phyloP scores from a whole-genome alignment of 2,888 invertebrate genomes.

The Drosophila neonasuta region DNA sequence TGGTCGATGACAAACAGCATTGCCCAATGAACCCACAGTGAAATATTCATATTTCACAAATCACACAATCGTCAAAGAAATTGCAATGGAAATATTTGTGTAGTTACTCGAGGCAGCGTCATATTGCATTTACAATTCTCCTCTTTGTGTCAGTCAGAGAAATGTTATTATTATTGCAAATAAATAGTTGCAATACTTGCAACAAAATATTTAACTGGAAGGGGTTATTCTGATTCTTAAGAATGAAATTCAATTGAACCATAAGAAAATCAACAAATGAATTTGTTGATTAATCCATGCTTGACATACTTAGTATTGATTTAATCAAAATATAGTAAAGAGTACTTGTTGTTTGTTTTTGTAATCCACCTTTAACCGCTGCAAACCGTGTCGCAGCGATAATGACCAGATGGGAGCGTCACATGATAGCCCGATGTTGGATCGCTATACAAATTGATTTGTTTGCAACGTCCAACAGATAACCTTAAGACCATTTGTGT shows the following conservation, averaged over 20 bases:
- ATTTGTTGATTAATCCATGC: constrained; percentile 2
- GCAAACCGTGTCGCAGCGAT: constrained; percentile 1
- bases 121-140: not conserved
- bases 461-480: constrained; percentile 40
- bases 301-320: not conserved
- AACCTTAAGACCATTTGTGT: constrained; percentile 55
- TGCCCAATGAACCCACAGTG: not conserved
- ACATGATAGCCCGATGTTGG: constrained; percentile 28
- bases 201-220: not conserved
- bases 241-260: not conserved
- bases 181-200: not conserved
- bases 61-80: not conserved
- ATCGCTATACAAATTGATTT: constrained; percentile 37
- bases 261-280: not conserved
- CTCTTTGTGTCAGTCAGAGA: constrained; percentile 4
- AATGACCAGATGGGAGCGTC: constrained; percentile 11
- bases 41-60: not conserved
- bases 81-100: not conserved
- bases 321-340: not conserved
- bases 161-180: not conserved
- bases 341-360: constrained; percentile 1
- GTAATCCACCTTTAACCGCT: constrained; percentile 8
- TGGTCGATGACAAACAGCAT: not conserved
- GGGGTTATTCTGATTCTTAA: not conserved
- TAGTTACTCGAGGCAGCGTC: not conserved